Conservation (phyloP, 2,888 invertebrate species). For the Ariolimax columbianus region DNA sequence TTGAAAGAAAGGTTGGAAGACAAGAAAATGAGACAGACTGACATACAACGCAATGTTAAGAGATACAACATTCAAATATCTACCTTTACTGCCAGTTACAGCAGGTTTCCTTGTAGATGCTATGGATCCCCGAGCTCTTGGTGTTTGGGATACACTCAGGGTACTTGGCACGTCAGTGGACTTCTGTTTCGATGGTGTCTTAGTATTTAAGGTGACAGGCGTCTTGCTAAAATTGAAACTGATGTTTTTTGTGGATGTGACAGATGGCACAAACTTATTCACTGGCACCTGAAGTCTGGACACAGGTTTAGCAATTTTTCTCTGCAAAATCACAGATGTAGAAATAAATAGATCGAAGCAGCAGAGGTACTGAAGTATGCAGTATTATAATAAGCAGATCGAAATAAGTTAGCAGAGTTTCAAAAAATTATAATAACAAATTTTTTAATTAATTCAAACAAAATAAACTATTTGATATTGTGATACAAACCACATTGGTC, state of each 20-base stretch:
- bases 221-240: slow-evolving; percentile 64
- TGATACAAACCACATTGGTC: too few species aligned
- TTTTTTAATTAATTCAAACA: too few species aligned
- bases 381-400: too few species aligned
- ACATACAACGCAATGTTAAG: too few species aligned
- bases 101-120: slow-evolving; percentile 37
- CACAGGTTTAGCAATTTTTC: slow-evolving; percentile 36
- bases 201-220: slow-evolving; percentile 45
- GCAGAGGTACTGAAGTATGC: too few species aligned
- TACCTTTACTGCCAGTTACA: slow-evolving; percentile 8
- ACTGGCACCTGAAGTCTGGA: background rate
- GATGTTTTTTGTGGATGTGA: slow-evolving; percentile 64
- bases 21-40: background rate
- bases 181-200: slow-evolving; percentile 53
- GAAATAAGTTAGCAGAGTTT: too few species aligned
- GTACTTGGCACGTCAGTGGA: background rate
- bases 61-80: background rate
- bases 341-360: too few species aligned
- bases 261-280: slow-evolving; percentile 63
- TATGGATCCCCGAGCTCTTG: background rate
- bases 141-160: slow-evolving; percentile 24
- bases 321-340: background rate
- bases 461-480: too few species aligned
- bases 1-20: too few species aligned
- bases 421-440: too few species aligned